Base-by-base conservation (phyloP, 1,140 invertebrate genomes). In the Hypothenemus hampei region DNA sequence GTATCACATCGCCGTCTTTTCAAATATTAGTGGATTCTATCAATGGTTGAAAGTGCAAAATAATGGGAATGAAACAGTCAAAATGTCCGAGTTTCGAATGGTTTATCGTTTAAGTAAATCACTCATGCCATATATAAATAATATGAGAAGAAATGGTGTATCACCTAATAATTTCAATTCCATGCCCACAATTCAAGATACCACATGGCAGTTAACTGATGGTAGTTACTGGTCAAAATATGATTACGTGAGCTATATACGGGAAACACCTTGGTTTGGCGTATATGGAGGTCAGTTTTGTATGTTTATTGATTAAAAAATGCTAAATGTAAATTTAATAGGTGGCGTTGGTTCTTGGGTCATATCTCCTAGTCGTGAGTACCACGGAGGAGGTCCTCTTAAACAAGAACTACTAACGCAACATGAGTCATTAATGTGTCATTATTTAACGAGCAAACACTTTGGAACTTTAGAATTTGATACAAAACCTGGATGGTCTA, bases 311-410 rank as follows among this genome's bases (percentile, higher is more conserved):
- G n/a, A n/a, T n/a, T n/a, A n/a, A n/a, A n/a, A n/a, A n/a, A n/a
- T n/a, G n/a, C n/a, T n/a, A n/a, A n/a, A n/a, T n/a, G n/a, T n/a
- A n/a, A n/a, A n/a, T n/a, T n/a, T n/a, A n/a, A n/a, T n/a, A 23
- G 22, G 29, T 10, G 29, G 18, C 21, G 13, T 35, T 3, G 45
- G 26, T 19, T 4, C 45, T 13, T 47, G 26, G 15, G 26, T 47
- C n/a, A 47, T 47, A 18, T 47, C 45, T 11, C 8, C 26, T 10
- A 47, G 26, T 35, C 45, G n/a, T 8, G 39, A 43, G 22, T 43
- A 43, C 21, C 39, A 43, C 10, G 1, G 1, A 7, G 39, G 39
- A 45, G 45, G 45, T 0, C 45, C 26, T 33, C 16, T 47, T 5
- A 47, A 47, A 21, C 45, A 47, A 21, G 26, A 33, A 5, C 11